Evolutionary conservation across 2,113 vertebrate genomes (phyloP), one percentile per base, ranked within the genome.

Genomic region (Holacanthus passer): DNA sequence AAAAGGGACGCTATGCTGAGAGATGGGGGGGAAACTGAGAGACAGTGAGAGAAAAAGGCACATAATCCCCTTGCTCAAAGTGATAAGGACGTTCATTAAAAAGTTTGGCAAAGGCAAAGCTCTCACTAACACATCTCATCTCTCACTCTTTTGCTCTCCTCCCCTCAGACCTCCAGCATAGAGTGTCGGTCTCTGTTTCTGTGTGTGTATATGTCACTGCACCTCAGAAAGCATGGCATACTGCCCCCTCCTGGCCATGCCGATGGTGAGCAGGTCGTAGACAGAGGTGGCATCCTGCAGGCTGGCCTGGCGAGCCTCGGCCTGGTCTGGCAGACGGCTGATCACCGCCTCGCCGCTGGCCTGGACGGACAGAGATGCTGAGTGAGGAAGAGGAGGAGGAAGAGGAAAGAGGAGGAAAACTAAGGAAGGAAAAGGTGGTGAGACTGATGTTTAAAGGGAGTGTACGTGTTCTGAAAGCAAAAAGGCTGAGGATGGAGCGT

Each of bases 211-310:
- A 55, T 55, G 35, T 60, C 32, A 4, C 27, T 52, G 68, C 95
- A 99, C 98, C 98, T 99, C 97, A 2, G 98, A 97, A 10, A 99
- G 96, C 97, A 99, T 98, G 93, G 92, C 91, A 39, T 98, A 99
- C 96, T 99, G 98, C 94, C 97, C 97, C 92, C 98, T 97, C 91
- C 98, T 97, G 96, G 96, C 98, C 96, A 99, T 96, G 0, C 97
- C 96, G 82, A 99, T 97, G 86, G 96, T 97, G 68, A 99, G 96
- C 90, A 99, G 96, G 92, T 99, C 97, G 0, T 99, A 99, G 81
- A 99, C 96, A 0, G 96, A 96, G 22, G 97, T 94, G 3, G 97
- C 96, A n/a, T 97, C 96, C 83, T 67, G 95, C 58, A 99, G 92
- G 88, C 98, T 99, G 87, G 95, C 85, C 8, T 94, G 91, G n/a